Evolutionary conservation across 1,140 invertebrate genomes (phyloP).

Genomic region (Monomorium pharaonis): DNA sequence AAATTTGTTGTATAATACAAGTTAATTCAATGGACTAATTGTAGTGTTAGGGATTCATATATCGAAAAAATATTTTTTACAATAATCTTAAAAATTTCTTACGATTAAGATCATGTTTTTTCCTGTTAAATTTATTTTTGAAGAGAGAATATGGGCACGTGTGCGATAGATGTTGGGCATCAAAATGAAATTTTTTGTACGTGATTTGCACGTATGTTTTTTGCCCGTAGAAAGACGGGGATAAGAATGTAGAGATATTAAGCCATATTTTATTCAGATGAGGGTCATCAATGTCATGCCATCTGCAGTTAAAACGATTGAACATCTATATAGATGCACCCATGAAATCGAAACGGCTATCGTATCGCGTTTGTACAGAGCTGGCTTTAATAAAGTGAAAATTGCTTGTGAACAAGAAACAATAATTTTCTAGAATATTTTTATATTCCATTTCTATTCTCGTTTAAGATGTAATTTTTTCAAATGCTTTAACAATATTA

Average conservation of each 20-base stretch:
- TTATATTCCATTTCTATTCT: background rate
- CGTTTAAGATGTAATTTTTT: background rate
- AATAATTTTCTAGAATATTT: background rate
- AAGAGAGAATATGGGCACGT: background rate
- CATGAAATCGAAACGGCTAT: slow-evolving; percentile 11
- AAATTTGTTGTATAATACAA: background rate
- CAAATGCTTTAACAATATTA: background rate
- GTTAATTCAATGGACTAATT: background rate
- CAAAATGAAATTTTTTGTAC: slow-evolving; percentile 31
- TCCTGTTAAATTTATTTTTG: background rate
- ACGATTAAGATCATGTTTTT: background rate
- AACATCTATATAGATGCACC: background rate
- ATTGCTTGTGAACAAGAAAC: background rate
- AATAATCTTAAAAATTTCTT: background rate
- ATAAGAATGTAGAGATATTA: slow-evolving; percentile 38
- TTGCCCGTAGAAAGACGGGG: background rate
- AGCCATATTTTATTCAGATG: slow-evolving; percentile 42
- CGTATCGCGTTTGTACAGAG: background rate
- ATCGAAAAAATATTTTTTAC: background rate
- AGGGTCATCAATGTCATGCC: slow-evolving; percentile 23
- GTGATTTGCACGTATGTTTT: background rate
- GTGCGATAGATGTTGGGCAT: background rate
- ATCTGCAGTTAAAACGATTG: slow-evolving; percentile 8
- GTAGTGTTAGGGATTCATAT: background rate
- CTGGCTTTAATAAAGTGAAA: background rate